Evolutionary conservation across 30 jellyfish, hydroid and myxozoan species (phyloP), one percentile per base, ranked within the genome.

Genomic region (Euphysa ruthae): DNA sequence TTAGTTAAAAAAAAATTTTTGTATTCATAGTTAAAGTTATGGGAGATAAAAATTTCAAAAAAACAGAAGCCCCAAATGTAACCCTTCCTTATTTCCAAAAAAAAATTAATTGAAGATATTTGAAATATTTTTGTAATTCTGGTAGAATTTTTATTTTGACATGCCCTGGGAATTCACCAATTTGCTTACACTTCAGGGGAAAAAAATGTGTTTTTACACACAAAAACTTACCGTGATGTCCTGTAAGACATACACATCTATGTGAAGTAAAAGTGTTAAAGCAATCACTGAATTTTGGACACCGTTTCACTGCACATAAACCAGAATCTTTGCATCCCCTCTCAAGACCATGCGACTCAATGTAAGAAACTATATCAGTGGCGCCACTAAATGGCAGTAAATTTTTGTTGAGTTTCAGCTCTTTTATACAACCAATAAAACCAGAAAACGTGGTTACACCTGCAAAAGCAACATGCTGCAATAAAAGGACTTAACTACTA

Each of bases 281-380:
- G 43, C 98, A 90, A 54, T 81, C 94, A 61, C 95, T 82, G 64
- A 90, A 90, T 28, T 52, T 56, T 0, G 95, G 95, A 75, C 98
- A 90, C 23, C 66, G 55, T 4, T 73, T 75, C 29, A 50, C 58
- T 21, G 75, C 54, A 55, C 98, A 90, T 24, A 84, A 73, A 6
- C 70, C 95, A 4, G 98, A 90, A 78, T 82, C 98, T 70, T 90
- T 76, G 70, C 98, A 90, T 2, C 80, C 73, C 16, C 49, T 31
- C 42, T 69, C 63, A 27, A 82, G 93, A 22, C 85, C 77, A 32
- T 22, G 93, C 8, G 93, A 63, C 52, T 75, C 76, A 3, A 83
- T 92, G 30, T 82, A 61, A 10, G 75, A 22, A 2, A 82, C 78
- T 42, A 90, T 10, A 22, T 76, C 70, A 44, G 77, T 82, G 38